Conservation (phyloP, 1,140 invertebrate species). For the Panagrolaimus sp. region DNA sequence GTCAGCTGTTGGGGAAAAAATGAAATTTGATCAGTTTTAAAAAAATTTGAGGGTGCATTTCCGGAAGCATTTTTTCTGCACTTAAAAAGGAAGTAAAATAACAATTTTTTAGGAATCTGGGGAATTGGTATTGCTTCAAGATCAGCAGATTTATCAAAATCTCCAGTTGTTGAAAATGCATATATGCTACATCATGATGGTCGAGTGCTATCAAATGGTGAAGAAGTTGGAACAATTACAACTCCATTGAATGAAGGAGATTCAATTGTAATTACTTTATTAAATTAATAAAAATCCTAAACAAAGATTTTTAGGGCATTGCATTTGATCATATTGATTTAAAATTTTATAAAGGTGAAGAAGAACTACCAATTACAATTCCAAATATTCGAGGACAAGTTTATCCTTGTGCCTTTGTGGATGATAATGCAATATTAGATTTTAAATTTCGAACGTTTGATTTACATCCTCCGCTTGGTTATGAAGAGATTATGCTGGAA, state of each 20-base stretch:
- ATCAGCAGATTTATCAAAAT: constrained; percentile 76
- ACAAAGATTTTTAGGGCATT: constrained; percentile 65
- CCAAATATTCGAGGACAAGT: constrained; percentile 80
- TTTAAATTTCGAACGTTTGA: constrained; percentile 82
- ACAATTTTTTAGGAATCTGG: constrained; percentile 71
- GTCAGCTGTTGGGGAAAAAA: too few species aligned
- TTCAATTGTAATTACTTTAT: constrained; percentile 69
- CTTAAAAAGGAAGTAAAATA: too few species aligned
- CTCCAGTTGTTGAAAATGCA: constrained; percentile 75
- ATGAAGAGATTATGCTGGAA: constrained; percentile 91
- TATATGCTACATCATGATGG: constrained; percentile 89
- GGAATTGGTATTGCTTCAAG: constrained; percentile 83
- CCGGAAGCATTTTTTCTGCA: too few species aligned
- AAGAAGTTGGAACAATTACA: constrained; percentile 71
- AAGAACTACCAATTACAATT: constrained; percentile 75
- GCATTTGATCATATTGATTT: constrained; percentile 92
- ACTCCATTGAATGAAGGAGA: constrained; percentile 79
- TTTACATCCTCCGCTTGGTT: constrained; percentile 77
- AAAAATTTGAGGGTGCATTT: too few species aligned
- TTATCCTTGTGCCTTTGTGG: constrained; percentile 88
- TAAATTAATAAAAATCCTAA: too few species aligned
- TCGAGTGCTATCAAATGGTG: constrained; percentile 74
- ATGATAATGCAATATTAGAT: constrained; percentile 92
- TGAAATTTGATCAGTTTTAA: too few species aligned
- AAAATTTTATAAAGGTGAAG: constrained; percentile 90